These are phyloP conservation scores for Halocynthia roretzi DNA, from an alignment of 23 tunicate genomes.

Conservation along the genomic window DNA sequence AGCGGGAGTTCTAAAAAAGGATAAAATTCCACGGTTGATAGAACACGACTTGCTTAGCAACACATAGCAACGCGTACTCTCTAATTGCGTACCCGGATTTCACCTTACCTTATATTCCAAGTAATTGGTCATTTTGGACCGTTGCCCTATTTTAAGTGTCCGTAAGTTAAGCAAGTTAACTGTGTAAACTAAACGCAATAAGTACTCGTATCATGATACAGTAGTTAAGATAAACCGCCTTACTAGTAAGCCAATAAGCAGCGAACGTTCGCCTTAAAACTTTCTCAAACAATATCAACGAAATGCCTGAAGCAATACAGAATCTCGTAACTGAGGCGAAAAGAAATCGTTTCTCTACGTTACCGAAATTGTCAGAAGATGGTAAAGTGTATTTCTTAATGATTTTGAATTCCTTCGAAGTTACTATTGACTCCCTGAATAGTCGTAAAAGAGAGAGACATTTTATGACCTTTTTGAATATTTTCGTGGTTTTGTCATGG, in stretches of 20 bases:
- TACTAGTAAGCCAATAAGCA: too few relatives aligned
- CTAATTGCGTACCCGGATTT: slow-evolving; percentile 24
- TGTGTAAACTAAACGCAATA: too few relatives aligned
- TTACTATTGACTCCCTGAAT: too few relatives aligned
- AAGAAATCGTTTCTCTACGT: slow-evolving; percentile 60
- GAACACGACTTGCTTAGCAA: slow-evolving; percentile 21
- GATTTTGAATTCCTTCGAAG: background rate
- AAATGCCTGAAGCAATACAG: slow-evolving; percentile 90
- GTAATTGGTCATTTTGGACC: slow-evolving; percentile 1
- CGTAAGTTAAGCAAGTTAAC: too few relatives aligned
- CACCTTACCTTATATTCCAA: background rate
- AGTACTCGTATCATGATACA: too few relatives aligned
- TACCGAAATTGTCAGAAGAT: slow-evolving; percentile 77
- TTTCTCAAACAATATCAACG: background rate
- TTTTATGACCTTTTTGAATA: too few relatives aligned
- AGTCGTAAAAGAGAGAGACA: too few relatives aligned
- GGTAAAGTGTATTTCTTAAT: slow-evolving; percentile 29
- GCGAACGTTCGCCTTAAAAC: too few relatives aligned
- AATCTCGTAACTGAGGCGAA: slow-evolving; percentile 65
- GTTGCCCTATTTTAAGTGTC: background rate
- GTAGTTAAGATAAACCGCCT: too few relatives aligned
- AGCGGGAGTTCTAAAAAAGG: too few relatives aligned
- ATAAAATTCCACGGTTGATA: too few relatives aligned
- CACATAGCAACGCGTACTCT: slow-evolving; percentile 58
- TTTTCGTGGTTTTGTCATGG: too few relatives aligned